A percentile compares a stretch with the other conserved stretches of the same genome.
These are phyloP conservation scores for Staurois parvus DNA, from an alignment of 2,797 vertebrate species.

Conservation along the genomic window DNA sequence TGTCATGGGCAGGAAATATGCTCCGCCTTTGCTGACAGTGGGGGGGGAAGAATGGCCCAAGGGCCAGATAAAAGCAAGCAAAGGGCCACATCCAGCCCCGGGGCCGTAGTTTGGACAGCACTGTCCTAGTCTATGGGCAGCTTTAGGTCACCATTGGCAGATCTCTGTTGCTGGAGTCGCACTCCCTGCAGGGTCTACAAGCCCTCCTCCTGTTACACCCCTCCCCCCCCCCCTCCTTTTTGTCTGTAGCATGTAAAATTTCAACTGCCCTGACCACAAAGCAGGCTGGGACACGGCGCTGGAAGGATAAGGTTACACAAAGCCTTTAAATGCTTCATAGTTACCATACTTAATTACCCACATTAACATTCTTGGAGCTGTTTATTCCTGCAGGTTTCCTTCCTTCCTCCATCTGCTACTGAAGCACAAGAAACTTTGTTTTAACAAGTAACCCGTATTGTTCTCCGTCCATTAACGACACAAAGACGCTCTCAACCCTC, in stretches of 20 bases:
- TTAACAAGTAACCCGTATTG: constrained; percentile 76
- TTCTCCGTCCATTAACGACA: constrained; percentile 44
- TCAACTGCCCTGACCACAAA: constrained; percentile 68
- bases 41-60: no score
- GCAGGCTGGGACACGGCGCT: constrained; percentile 83
- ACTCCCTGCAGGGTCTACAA: constrained; percentile 45
- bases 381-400: constrained; percentile 83
- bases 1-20: no score
- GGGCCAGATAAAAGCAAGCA: no score
- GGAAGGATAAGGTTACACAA: constrained; percentile 81
- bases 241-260: constrained; percentile 63
- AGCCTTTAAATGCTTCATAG: constrained; percentile 83
- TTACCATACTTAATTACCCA: constrained; percentile 87
- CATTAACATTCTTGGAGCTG: constrained; percentile 90
- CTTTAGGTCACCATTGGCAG: no score
- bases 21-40: no score
- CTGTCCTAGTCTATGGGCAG: no score
- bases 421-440: constrained; percentile 81
- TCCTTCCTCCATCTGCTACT: constrained; percentile 75
- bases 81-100: no score
- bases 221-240: constrained; percentile 16
- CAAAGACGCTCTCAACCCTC: constrained; percentile 42
- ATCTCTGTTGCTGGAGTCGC: not conserved
- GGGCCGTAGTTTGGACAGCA: no score
- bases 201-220: constrained; percentile 55